Evolutionary conservation across 1,140 invertebrate species (phyloP).

Genomic region (Hestina assimilis): DNA sequence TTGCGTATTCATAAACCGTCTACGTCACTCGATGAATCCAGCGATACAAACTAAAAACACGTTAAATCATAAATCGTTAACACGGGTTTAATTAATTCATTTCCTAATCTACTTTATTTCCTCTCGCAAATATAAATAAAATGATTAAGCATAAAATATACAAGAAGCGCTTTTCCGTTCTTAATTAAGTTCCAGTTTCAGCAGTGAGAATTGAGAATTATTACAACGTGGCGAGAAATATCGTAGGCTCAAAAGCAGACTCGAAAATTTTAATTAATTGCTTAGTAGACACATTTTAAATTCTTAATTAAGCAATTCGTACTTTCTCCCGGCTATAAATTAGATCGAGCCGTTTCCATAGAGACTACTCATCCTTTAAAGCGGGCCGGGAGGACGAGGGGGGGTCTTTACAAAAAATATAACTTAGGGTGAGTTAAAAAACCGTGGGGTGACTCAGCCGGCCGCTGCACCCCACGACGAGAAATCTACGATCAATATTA

Average conservation of each 20-base stretch:
- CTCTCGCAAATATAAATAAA: conserved; percentile 5
- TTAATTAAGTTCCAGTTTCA: conserved; percentile 58
- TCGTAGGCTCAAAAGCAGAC: conserved; percentile 47
- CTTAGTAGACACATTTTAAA: conserved; percentile 75
- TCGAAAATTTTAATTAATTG: conserved; percentile 75
- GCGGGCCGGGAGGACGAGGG: conserved; percentile 66
- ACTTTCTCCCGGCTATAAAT: conserved; percentile 77
- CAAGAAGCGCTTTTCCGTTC: conserved; percentile 13
- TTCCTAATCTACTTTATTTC: background rate
- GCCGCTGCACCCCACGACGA: conserved; percentile 76
- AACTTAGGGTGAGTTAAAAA: conserved; percentile 79
- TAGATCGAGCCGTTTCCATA: conserved; percentile 79
- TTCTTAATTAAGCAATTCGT: conserved; percentile 78
- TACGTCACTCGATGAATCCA: conserved; percentile 3
- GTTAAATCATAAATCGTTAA: background rate
- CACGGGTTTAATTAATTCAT: background rate
- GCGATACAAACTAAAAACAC: conserved; percentile 6
- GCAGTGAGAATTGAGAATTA: conserved; percentile 45
- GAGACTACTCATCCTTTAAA: conserved; percentile 80
- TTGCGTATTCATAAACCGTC: conserved; percentile 61
- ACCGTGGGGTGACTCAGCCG: conserved; percentile 78
- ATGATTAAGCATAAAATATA: background rate
- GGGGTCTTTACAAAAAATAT: conserved; percentile 78
- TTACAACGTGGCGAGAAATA: conserved; percentile 35
- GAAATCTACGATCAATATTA: conserved; percentile 80